phyloP scores from a whole-genome alignment of 2,113 vertebrate genomes.

The Syngnathus scovelli region DNA sequence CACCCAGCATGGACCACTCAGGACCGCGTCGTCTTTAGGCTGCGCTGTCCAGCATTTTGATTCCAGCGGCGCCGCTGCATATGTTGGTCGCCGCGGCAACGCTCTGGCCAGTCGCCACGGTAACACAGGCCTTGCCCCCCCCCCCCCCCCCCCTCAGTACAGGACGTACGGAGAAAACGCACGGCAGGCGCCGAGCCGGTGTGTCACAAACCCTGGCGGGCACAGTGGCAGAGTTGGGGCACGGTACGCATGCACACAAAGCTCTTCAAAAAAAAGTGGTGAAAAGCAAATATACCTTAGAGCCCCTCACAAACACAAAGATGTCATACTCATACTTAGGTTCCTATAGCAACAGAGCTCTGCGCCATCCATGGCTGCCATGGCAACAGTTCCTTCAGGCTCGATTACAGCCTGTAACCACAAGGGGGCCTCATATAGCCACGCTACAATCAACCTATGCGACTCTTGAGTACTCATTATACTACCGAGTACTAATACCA shows the following conservation, averaged over 20 bases:
- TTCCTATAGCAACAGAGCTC: slow-evolving; percentile 72
- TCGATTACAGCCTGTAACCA: slow-evolving; percentile 51
- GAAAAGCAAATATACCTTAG: slow-evolving; percentile 57
- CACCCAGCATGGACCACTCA: slow-evolving; percentile 54
- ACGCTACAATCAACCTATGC: slow-evolving; percentile 19
- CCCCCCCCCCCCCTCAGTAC: slow-evolving; percentile 40
- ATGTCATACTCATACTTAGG: slow-evolving; percentile 59
- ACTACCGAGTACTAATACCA: too few relatives aligned
- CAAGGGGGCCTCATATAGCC: slow-evolving; percentile 55
- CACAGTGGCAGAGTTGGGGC: slow-evolving; percentile 69
- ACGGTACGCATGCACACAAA: slow-evolving; percentile 29
- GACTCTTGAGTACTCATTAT: not conserved
- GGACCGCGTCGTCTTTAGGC: slow-evolving; percentile 49
- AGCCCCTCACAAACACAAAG: slow-evolving; percentile 53
- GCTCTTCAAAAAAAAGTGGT: not conserved
- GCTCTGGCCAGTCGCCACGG: slow-evolving; percentile 56
- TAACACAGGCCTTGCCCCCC: slow-evolving; percentile 42
- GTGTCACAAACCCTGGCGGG: slow-evolving; percentile 62
- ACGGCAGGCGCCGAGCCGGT: slow-evolving; percentile 38
- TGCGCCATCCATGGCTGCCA: slow-evolving; percentile 66
- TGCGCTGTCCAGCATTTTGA: slow-evolving; percentile 72
- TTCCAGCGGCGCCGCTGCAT: slow-evolving; percentile 52
- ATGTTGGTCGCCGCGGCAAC: slow-evolving; percentile 57
- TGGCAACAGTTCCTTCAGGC: slow-evolving; percentile 65
- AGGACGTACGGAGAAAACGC: slow-evolving; percentile 48